Evolutionary conservation across 2,113 vertebrate species (phyloP).

Genomic region (Alethe diademata): DNA sequence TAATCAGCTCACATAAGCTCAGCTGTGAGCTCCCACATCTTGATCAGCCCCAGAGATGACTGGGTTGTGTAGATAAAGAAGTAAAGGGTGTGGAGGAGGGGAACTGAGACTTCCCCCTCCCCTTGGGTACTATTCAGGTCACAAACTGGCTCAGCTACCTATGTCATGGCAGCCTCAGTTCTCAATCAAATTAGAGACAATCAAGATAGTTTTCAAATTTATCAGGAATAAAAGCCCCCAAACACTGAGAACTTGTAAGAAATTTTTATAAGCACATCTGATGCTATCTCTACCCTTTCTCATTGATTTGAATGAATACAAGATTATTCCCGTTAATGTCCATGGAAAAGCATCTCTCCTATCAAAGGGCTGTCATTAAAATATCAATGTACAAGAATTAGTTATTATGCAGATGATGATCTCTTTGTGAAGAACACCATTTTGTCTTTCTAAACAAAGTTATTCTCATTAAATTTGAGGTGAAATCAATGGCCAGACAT

Average conservation of each 20-base stretch:
- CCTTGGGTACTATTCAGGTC: not conserved
- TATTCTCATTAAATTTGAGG: not conserved
- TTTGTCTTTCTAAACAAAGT: not conserved
- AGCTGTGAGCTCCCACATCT: not conserved
- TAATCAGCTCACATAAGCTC: not conserved
- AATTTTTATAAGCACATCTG: not conserved
- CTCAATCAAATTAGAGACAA: not conserved
- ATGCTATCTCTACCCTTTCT: not conserved
- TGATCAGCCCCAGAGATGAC: rapidly evolving
- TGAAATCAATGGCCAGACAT: not conserved
- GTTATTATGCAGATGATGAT: not conserved
- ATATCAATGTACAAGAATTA: not conserved
- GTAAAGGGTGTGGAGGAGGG: not conserved
- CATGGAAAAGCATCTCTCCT: not conserved
- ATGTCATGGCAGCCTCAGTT: not conserved
- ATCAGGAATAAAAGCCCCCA: not conserved
- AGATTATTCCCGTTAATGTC: not conserved
- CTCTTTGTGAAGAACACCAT: not conserved
- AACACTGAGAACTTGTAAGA: not conserved
- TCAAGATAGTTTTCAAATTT: not conserved
- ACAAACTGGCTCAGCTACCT: not conserved
- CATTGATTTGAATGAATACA: not conserved
- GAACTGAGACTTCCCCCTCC: not conserved
- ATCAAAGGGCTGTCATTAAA: not conserved
- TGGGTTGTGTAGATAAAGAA: not conserved